Base-by-base conservation (phyloP, 2,113 vertebrate genomes). In the Strix uralensis region DNA sequence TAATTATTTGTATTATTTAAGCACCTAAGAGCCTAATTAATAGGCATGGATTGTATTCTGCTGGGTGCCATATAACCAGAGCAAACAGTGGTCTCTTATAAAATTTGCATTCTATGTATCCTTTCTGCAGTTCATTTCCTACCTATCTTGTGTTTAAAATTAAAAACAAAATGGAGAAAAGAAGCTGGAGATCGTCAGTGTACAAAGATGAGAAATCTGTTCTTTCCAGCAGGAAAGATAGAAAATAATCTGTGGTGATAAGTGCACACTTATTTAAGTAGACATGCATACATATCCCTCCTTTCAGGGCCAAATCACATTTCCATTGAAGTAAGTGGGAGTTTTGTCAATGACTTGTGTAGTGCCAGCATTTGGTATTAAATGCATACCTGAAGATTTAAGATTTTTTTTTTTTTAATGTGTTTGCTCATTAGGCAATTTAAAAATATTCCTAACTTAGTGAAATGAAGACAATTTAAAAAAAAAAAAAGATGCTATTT, bases 1-100 rank as follows among this genome's bases (percentile, higher is more conserved):
- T 97, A 97, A 92, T 97, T 96, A 96, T 97, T 96, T 94, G 82
- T 93, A 94, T 90, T 96, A 94, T 96, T 93, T 93, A 96, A 94
- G 82, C 82, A 88, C 88, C 92, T 93, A 81, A 88, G 75, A 93
- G 47, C 88, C 79, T 90, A 93, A 92, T 96, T 95, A 95, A 92
- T 93, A 94, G 82, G 40, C 72, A 77, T 67, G 59, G 63, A 58
- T 82, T 93, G 75, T 94, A 5, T 94, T 97, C 88, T 95, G 62
- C 88, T 90, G 92, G 82, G 90, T 93, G 59, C 88, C 49, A 47
- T 93, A 77, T 86, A 86, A 63, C 51, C 9, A 4, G 71, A 77
- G 55, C 62, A 86, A 94, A 93, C 47, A 83, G 63, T 51, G 46
- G n/a, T 70, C 42, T 93, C 63, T 58, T 54, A 51, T 0, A 88